Conservation (phyloP, 1,140 invertebrate species). For the Nephila pilipes region DNA sequence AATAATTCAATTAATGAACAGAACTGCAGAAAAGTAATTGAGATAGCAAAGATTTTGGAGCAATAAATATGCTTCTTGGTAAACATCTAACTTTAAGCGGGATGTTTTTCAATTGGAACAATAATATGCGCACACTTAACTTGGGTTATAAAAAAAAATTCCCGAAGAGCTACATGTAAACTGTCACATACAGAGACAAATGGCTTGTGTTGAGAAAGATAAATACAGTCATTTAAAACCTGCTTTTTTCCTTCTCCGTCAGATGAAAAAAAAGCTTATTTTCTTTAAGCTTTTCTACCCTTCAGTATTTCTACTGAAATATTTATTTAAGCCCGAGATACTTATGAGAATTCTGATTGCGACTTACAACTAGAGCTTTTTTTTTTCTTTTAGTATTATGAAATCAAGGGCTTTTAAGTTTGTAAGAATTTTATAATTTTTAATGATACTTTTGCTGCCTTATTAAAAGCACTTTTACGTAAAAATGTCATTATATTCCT, state of each 20-base stretch:
- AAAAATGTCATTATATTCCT: too few relatives aligned
- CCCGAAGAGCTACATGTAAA: neutral
- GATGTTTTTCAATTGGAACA: neutral
- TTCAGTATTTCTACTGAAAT: neutral
- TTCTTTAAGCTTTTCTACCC: neutral
- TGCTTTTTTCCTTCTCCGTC: neutral
- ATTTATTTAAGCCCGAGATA: neutral
- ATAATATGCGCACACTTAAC: neutral
- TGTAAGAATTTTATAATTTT: too few relatives aligned
- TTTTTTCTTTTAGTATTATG: too few relatives aligned
- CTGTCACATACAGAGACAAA: constrained; percentile 31
- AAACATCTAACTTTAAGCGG: neutral
- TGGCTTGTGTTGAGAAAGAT: constrained; percentile 6
- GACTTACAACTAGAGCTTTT: neutral
- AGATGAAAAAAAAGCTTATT: neutral
- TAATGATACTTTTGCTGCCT: too few relatives aligned
- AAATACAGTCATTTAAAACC: constrained; percentile 16
- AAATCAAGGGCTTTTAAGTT: too few relatives aligned
- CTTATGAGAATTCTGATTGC: neutral
- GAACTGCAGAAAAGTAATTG: too few relatives aligned
- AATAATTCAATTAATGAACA: too few relatives aligned
- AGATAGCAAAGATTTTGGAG: too few relatives aligned
- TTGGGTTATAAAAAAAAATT: neutral
- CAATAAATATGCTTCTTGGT: too few relatives aligned
- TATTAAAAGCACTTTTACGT: too few relatives aligned